Percentiles rank a stretch among this genome's conserved stretches.
These are phyloP conservation scores for Blastobasis adustella DNA, from an alignment of 2,888 invertebrate species.

Conservation along the genomic window DNA sequence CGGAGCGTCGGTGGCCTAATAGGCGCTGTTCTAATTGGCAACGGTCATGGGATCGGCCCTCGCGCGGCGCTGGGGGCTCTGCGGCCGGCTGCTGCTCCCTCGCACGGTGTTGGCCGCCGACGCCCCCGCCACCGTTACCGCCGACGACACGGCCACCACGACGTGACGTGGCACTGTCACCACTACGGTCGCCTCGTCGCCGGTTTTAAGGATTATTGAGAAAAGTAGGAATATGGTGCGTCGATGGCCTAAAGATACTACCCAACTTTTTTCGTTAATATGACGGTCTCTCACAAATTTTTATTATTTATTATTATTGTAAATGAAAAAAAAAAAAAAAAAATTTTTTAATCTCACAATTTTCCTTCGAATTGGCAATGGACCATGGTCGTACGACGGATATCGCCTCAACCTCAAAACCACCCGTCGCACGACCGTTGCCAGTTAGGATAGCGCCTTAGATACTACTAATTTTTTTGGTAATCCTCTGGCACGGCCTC, in stretches of 20 bases:
- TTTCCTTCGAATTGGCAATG: no score
- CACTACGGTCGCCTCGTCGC: no score
- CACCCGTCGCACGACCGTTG: no score
- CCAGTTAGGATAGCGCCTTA: no score
- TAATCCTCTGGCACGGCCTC: no score
- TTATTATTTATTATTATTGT: no score
- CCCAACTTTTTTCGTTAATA: constrained; percentile 47
- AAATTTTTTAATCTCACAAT: no score
- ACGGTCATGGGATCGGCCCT: constrained; percentile 43
- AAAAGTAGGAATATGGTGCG: neutral
- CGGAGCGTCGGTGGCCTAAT: neutral
- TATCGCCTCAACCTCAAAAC: no score
- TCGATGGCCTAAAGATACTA: constrained; percentile 5
- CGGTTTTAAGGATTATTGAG: neutral
- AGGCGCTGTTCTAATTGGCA: constrained; percentile 38
- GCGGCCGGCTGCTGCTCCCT: constrained; percentile 36
- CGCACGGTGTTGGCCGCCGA: constrained; percentile 36
- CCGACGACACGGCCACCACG: neutral
- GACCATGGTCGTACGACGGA: no score
- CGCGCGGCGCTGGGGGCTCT: constrained; percentile 47
- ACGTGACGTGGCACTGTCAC: neutral
- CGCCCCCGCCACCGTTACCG: neutral
- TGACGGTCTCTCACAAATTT: constrained; percentile 46
- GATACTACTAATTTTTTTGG: no score
- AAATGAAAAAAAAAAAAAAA: no score